Percentiles rank a stretch among this genome's conserved stretches.
phyloP scores from a whole-genome alignment of 2,888 invertebrate genomes.

The Eupeodes latifasciatus region DNA sequence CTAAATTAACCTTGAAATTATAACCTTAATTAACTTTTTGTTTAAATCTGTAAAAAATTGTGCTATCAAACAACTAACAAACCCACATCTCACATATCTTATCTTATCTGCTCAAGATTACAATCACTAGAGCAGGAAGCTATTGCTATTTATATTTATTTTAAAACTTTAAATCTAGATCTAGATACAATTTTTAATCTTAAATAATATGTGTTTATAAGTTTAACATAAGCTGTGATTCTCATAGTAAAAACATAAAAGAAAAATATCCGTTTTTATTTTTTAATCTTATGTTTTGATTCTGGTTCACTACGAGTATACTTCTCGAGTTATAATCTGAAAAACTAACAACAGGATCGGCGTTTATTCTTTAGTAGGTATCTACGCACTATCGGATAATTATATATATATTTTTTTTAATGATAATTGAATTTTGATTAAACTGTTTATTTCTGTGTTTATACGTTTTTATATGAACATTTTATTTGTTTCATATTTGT shows the following conservation, averaged over 20 bases:
- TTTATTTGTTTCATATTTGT: no score
- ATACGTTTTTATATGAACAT: no score
- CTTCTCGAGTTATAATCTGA: no score
- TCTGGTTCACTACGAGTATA: background rate
- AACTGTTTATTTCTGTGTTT: no score
- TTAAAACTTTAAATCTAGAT: background rate
- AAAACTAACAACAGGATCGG: no score
- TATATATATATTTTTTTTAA: no score
- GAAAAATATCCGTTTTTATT: background rate
- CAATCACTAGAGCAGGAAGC: constrained; percentile 9
- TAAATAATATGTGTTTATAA: background rate
- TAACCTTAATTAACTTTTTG: background rate
- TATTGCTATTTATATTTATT: constrained; percentile 10
- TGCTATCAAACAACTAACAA: background rate
- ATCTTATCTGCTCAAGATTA: constrained; percentile 27
- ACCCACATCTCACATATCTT: background rate
- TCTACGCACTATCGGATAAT: no score
- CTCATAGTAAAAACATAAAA: background rate
- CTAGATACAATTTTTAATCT: background rate
- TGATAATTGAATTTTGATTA: no score
- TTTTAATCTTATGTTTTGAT: background rate
- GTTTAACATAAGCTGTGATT: background rate
- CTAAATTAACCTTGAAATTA: background rate
- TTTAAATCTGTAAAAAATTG: background rate
- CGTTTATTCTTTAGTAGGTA: no score